Evolutionary conservation across 2,113 vertebrate species (phyloP).

Genomic region (Phainopepla nitens): DNA sequence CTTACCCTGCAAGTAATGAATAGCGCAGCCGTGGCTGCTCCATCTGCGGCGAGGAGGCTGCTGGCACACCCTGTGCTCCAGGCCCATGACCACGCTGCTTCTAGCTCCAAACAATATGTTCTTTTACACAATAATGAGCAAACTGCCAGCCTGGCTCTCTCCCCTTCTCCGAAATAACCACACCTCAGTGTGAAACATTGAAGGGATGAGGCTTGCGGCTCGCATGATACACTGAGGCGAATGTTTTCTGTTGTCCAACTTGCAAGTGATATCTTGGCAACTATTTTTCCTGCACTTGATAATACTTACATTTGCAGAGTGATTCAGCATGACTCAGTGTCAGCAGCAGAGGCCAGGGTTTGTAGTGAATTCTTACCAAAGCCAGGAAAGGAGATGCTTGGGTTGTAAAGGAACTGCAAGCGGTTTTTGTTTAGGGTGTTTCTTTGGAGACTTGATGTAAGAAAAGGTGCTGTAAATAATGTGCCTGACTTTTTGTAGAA

Average conservation of each 20-base stretch:
- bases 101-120: background rate
- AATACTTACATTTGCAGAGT: conserved; percentile 10
- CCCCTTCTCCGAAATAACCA: background rate
- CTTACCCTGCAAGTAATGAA: background rate
- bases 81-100: background rate
- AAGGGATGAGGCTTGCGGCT: background rate
- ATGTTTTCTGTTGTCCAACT: background rate
- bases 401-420: background rate
- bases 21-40: background rate
- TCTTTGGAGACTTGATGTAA: background rate
- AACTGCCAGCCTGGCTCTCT: background rate
- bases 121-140: background rate
- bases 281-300: conserved; percentile 1
- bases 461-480: background rate
- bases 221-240: accelerated
- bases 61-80: background rate
- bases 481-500: background rate
- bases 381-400: background rate
- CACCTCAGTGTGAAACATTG: background rate
- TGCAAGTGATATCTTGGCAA: background rate
- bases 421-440: background rate
- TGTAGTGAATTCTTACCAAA: background rate
- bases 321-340: conserved; percentile 34
- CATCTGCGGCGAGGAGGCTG: background rate
- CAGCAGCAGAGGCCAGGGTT: background rate